A percentile compares a stretch with the other conserved stretches of the same genome.
Conservation (phyloP, 2,888 invertebrate genomes). For the Muschampia plurimacula region DNA sequence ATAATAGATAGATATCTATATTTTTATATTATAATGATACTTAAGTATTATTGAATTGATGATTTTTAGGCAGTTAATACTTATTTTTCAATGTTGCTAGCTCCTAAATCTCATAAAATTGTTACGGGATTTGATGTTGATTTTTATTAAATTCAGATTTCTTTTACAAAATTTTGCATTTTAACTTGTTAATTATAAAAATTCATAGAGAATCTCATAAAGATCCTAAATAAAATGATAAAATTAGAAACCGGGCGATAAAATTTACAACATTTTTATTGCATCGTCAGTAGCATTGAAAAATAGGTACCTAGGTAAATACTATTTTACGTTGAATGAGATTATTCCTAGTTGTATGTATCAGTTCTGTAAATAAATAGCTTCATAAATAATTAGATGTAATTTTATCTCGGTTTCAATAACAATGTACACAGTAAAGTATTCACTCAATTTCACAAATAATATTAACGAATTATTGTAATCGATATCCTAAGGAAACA, state of each 20-base stretch:
- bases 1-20: conserved; percentile 80
- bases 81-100: conserved; percentile 75
- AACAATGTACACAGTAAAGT: conserved; percentile 48
- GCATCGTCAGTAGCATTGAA: conserved; percentile 57
- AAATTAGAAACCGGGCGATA: conserved; percentile 43
- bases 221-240: conserved; percentile 40
- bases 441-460: conserved; percentile 47
- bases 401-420: conserved; percentile 67
- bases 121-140: not conserved
- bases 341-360: conserved; percentile 76
- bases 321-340: conserved; percentile 74
- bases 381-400: conserved; percentile 60
- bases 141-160: not conserved
- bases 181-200: conserved; percentile 3
- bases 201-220: conserved; percentile 50
- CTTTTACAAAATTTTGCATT: conserved; percentile 4
- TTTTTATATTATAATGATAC: conserved; percentile 80
- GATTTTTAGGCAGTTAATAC: conserved; percentile 59
- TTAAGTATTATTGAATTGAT: conserved; percentile 68
- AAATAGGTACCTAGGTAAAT: conserved; percentile 56
- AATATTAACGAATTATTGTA: conserved; percentile 42
- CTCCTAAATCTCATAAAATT: conserved; percentile 59
- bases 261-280: conserved; percentile 43
- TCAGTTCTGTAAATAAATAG: conserved; percentile 72
- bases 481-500: conserved; percentile 31